Base-by-base conservation (phyloP, 1,140 invertebrate species). In the Nylanderia fulva region DNA sequence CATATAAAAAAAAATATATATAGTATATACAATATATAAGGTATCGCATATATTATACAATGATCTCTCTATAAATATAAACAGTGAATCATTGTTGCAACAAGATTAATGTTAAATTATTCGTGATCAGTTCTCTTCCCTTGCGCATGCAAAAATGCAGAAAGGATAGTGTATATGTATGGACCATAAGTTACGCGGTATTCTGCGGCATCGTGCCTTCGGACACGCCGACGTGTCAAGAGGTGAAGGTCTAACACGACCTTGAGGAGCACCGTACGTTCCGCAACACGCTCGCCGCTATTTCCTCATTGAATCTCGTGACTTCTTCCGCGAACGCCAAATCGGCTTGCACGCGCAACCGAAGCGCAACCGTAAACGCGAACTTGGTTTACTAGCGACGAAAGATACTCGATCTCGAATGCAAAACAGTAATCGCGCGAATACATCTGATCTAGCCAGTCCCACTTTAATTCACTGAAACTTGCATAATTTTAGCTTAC, bases 161-260 rank as follows among this genome's bases (percentile, higher is more conserved):
- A 79, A 69, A 63, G 66, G 75, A 42, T 71, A 64, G 66, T 61
- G 87, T 86, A 86, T 89, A 86, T 89, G 83, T 87, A 85, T 75
- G 79, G 85, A 68, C 58, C 82, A 27, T 80, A 87, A 87, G 87
- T 29, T 75, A n/a, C 68, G 56, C n/a, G 85, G 68, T 79, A 87
- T 83, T 86, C 74, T 61, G 64, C 77, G 74, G 86, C 87, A 84
- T 83, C 89, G 64, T 88, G 88, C 77, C 91, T 91, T 86, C 88
- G 89, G 83, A 90, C 72, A 61, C 88, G 82, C 86, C 88, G 85
- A 76, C 82, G 88, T 92, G 92, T 93, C 92, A 92, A 93, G 91
- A 92, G 92, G 92, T 92, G 92, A 93, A 92, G 92, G 90, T 91
- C 91, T 90, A 90, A 90, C 90, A 91, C 91, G 92, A 87, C 92